A percentile compares a stretch with the other conserved stretches of the same genome.
phyloP scores from a whole-genome alignment of 2,113 vertebrate genomes.

The Anoplopoma fimbria region DNA sequence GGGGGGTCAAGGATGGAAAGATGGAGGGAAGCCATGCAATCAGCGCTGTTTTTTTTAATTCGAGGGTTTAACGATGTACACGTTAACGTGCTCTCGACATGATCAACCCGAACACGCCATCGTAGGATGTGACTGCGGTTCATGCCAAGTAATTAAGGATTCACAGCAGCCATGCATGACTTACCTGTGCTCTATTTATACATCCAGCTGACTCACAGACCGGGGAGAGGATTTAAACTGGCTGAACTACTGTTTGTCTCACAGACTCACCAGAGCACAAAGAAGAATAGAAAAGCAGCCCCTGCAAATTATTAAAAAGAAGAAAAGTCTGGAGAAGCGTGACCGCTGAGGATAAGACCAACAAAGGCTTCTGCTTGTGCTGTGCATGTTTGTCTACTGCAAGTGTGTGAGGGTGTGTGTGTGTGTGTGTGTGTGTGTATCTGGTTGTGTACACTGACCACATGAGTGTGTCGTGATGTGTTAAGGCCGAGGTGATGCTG shows the following conservation, averaged over 20 bases:
- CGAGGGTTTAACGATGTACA: not conserved
- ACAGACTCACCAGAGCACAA: constrained; percentile 50
- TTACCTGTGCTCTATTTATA: constrained; percentile 69
- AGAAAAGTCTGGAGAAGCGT: constrained; percentile 31
- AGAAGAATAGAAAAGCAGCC: constrained; percentile 28
- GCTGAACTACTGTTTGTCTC: constrained; percentile 49
- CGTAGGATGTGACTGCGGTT: not conserved
- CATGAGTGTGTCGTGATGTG: constrained; percentile 30
- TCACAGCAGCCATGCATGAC: constrained; percentile 51
- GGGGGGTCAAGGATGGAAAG: constrained; percentile 32
- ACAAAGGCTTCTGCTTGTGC: constrained; percentile 23
- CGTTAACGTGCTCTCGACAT: not conserved
- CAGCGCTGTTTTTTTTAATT: not conserved
- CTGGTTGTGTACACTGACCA: constrained; percentile 22
- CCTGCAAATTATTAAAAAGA: constrained; percentile 2
- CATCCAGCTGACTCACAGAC: constrained; percentile 50
- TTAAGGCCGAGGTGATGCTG: constrained; percentile 40
- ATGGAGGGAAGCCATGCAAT: not conserved
- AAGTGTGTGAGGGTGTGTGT: not conserved
- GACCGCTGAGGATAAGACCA: constrained; percentile 28
- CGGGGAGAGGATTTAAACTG: constrained; percentile 35
- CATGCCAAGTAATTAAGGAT: constrained; percentile 22
- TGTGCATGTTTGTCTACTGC: constrained; percentile 22
- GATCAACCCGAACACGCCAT: not conserved
- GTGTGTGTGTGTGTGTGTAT: constrained; percentile 25